phyloP scores from a whole-genome alignment of 2,888 invertebrate species.

The Scelioninae gen. 2 region DNA sequence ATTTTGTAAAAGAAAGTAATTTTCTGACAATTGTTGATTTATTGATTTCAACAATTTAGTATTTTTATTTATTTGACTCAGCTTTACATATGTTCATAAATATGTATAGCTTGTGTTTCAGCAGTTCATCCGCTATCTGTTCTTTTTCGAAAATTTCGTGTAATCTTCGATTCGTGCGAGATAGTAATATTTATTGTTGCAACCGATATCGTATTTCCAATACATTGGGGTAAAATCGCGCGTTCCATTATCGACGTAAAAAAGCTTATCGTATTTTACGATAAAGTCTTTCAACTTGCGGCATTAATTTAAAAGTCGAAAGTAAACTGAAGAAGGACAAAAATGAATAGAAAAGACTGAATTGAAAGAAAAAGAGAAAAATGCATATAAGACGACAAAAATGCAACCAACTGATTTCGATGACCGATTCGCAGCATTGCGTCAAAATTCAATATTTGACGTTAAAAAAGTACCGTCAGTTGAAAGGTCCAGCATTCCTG shows the following conservation, averaged over 20 bases:
- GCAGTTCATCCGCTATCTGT: conserved; percentile 49
- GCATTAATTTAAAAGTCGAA: conserved; percentile 26
- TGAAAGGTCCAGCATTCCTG: conserved; percentile 13
- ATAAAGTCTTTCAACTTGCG: conserved; percentile 32
- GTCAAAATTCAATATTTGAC: conserved; percentile 40
- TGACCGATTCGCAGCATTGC: conserved; percentile 25
- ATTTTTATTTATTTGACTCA: conserved; percentile 23
- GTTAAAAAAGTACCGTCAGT: conserved; percentile 20
- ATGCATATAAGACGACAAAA: conserved; percentile 2
- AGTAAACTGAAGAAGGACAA: conserved; percentile 3
- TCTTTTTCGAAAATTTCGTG: conserved; percentile 43
- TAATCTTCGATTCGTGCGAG: conserved; percentile 31
- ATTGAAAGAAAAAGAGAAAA: not conserved
- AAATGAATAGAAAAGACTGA: not conserved
- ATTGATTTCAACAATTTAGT: no score
- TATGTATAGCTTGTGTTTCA: conserved; percentile 43
- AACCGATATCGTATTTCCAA: conserved; percentile 39
- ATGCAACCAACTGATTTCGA: conserved; percentile 11
- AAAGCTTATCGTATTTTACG: conserved; percentile 24
- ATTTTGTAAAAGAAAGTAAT: no score
- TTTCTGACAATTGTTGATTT: no score
- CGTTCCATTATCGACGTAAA: conserved; percentile 43
- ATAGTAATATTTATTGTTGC: conserved; percentile 38
- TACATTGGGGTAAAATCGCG: conserved; percentile 30
- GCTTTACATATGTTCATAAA: conserved; percentile 34